A percentile compares a stretch with the other conserved stretches of the same genome.
phyloP scores from a whole-genome alignment of 1,140 invertebrate genomes.

The Drosophila sp. region DNA sequence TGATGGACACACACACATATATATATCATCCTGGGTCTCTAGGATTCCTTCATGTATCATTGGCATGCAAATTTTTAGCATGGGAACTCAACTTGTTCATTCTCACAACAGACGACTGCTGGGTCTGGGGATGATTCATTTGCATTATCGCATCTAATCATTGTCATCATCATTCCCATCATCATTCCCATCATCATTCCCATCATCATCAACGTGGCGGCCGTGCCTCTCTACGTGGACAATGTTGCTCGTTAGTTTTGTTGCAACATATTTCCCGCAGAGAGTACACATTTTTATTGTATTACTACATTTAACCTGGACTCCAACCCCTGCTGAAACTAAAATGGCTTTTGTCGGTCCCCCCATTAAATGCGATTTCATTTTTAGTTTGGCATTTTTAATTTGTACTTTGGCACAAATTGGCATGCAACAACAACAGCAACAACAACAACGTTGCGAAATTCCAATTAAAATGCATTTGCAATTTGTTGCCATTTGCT shows the following conservation, averaged over 20 bases:
- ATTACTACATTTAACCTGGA: slow-evolving; percentile 26
- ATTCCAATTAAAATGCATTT: slow-evolving; percentile 75
- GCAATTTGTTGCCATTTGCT: slow-evolving; percentile 55
- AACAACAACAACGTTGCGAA: slow-evolving; percentile 38
- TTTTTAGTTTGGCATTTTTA: slow-evolving; percentile 61
- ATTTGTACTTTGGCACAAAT: slow-evolving; percentile 45
- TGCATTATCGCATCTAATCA: slow-evolving; percentile 82
- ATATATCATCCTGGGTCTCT: slow-evolving; percentile 39
- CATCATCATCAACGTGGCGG: slow-evolving; percentile 18
- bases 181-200: slow-evolving; percentile 77
- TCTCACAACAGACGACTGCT: slow-evolving; percentile 20
- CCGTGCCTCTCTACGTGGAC: slow-evolving; percentile 20
- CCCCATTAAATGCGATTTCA: slow-evolving; percentile 53
- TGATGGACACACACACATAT: background rate
- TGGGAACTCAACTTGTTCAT: background rate
- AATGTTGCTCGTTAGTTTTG: slow-evolving; percentile 76
- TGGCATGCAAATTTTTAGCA: slow-evolving; percentile 67
- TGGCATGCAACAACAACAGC: slow-evolving; percentile 55
- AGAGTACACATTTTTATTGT: slow-evolving; percentile 12
- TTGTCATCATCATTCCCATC: slow-evolving; percentile 68
- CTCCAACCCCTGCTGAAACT: background rate
- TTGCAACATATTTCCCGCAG: slow-evolving; percentile 17
- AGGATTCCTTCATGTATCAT: slow-evolving; percentile 57
- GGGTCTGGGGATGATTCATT: slow-evolving; percentile 60
- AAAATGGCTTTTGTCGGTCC: slow-evolving; percentile 19